phyloP scores from a whole-genome alignment of 2,113 vertebrate genomes.

The Girardinichthys multiradiatus region DNA sequence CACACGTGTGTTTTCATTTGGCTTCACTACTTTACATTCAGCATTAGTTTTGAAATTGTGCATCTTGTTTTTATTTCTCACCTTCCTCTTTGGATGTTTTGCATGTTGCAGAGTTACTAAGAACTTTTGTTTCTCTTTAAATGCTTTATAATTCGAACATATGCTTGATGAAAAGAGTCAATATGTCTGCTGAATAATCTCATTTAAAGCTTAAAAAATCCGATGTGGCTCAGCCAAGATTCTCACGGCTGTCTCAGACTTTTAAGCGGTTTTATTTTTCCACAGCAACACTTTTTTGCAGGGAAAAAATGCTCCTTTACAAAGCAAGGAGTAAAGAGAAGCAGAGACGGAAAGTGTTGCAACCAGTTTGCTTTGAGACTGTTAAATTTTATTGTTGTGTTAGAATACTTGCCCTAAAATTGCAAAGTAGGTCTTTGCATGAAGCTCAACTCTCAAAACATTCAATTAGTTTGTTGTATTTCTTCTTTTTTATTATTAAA shows the following conservation, averaged over 20 bases:
- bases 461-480: neutral
- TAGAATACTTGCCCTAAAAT: neutral
- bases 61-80: neutral
- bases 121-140: too few relatives aligned
- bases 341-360: neutral
- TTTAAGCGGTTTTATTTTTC: neutral
- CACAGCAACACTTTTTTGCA: neutral
- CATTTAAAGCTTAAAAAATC: neutral
- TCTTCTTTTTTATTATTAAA: neutral
- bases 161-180: neutral
- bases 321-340: neutral
- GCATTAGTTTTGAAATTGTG: neutral
- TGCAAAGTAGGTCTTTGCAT: neutral
- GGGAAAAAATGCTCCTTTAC: neutral
- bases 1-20: neutral
- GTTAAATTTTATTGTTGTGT: neutral
- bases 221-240: neutral
- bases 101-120: neutral
- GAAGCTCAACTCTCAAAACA: neutral
- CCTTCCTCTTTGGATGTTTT: neutral
- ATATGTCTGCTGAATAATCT: neutral
- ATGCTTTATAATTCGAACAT: too few relatives aligned
- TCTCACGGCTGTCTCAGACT: neutral
- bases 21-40: neutral
- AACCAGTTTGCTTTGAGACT: too few relatives aligned